Evolutionary conservation across 2,888 invertebrate genomes (phyloP), one percentile per base, ranked within the genome.

Genomic region (Agrochola litura): DNA sequence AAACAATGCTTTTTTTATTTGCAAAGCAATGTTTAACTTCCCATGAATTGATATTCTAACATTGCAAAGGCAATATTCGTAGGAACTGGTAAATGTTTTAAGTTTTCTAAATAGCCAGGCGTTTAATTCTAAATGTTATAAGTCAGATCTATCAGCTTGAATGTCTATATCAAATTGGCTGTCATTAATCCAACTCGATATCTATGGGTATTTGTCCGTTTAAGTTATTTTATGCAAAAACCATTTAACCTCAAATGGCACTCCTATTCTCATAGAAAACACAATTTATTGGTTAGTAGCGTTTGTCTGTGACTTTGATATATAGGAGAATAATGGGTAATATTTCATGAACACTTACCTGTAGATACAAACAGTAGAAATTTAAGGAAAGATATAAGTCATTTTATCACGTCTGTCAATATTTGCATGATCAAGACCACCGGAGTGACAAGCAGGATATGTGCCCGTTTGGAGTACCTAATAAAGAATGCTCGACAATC

Each of bases 401-500:
- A 67, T 41, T 77, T 60, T 68, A 68, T 74, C 60, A 65, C 6
- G 52, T 49, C n/a, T 52, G 14, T 22, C 30, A 56, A 78, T 37
- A 83, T 88, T 85, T 82, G 79, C 81, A 84, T 86, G 60, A 79
- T 43, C 58, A 63, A 78, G 88, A 88, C 88, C 88, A 88, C 88
- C 88, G 68, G 70, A 71, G 82, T 30, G 66, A 52, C 70, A 66
- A 64, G 46, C 73, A 65, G 68, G 60, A 70, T 58, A 56, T 73
- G 73, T 52, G 71, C 76, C 66, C 65, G 61, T 76, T 86, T 80
- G 69, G 25, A 64, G 76, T 83, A 76, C 88, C 73, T 77, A 82
- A 85, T 81, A 86, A 85, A 82, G 85, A 85, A 89, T 83, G 77
- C 79, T 81, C 75, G 60, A 69, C 83, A 82, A 88, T 86, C 81